A percentile compares a stretch with the other conserved stretches of the same genome.
Evolutionary conservation across 2,797 vertebrate species (phyloP).

Genomic region (Fratercula arctica): DNA sequence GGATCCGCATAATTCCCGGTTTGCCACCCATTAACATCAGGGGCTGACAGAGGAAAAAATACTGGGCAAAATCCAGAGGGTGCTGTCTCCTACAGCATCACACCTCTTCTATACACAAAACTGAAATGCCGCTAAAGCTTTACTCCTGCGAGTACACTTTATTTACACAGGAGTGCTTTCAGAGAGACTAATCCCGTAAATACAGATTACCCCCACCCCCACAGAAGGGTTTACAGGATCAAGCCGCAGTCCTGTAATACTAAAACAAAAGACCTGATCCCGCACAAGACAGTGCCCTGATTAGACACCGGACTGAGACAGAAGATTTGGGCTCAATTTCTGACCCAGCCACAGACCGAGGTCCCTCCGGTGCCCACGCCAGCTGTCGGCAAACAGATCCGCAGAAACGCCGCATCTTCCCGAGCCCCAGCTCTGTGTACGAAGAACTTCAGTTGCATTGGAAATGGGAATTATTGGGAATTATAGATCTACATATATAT

Average conservation of each 20-base stretch:
- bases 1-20: background rate
- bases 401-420: background rate
- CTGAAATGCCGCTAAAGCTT: background rate
- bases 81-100: background rate
- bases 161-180: constrained; percentile 46
- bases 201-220: background rate
- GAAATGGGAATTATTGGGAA: fast-evolving
- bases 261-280: constrained; percentile 37
- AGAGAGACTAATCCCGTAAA: constrained; percentile 5
- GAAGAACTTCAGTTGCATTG: background rate
- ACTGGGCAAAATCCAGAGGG: background rate
- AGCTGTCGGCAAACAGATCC: background rate
- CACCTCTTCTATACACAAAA: background rate
- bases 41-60: background rate
- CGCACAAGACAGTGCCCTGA: background rate
- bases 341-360: background rate
- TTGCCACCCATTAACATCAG: background rate
- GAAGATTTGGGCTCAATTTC: background rate
- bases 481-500: fast-evolving
- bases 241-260: background rate
- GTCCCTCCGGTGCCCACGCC: background rate
- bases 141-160: background rate
- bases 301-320: background rate
- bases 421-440: background rate
- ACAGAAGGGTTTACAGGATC: constrained; percentile 21